Conservation (phyloP, 2,888 invertebrate genomes). For the Lasioglossum leucozonium region DNA sequence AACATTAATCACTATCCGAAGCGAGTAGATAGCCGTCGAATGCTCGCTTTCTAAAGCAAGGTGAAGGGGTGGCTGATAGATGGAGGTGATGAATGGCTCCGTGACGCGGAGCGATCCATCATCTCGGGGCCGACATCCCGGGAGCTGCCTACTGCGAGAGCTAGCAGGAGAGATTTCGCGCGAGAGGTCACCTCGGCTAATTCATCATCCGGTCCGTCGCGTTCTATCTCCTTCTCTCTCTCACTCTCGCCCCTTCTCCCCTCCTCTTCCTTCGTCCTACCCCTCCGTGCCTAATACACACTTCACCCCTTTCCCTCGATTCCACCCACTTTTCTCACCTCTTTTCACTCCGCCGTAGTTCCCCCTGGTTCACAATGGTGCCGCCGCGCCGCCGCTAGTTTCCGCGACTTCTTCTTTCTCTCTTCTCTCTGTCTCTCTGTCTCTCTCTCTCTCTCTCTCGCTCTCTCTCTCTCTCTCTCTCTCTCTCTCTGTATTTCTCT, state of each 20-base stretch:
- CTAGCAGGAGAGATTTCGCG: conserved; percentile 81
- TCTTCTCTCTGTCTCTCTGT: not conserved
- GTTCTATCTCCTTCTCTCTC: conserved; percentile 61
- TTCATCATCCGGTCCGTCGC: conserved; percentile 81
- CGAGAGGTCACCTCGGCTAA: conserved; percentile 82
- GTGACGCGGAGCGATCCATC: conserved; percentile 83
- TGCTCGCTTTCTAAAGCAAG: conserved; percentile 83
- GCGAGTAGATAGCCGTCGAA: conserved; percentile 84
- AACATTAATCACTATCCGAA: conserved; percentile 84
- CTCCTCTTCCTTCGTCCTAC: conserved; percentile 38
- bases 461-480: not conserved
- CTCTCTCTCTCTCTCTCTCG: not conserved
- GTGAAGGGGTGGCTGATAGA: conserved; percentile 83
- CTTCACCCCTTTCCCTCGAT: conserved; percentile 47
- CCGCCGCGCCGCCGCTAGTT: conserved; percentile 28
- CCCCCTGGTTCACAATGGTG: conserved; percentile 21
- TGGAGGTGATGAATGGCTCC: conserved; percentile 84
- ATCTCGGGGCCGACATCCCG: conserved; percentile 80
- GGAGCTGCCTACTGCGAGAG: conserved; percentile 79
- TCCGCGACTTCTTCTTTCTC: conserved; percentile 21
- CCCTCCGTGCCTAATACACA: conserved; percentile 28
- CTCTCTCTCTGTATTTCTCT: too few relatives aligned
- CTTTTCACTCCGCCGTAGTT: not conserved
- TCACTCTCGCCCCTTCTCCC: not conserved
- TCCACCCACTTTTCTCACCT: conserved; percentile 53